Evolutionary conservation across 2,888 invertebrate genomes (phyloP).

Genomic region (Drosophila falleni): DNA sequence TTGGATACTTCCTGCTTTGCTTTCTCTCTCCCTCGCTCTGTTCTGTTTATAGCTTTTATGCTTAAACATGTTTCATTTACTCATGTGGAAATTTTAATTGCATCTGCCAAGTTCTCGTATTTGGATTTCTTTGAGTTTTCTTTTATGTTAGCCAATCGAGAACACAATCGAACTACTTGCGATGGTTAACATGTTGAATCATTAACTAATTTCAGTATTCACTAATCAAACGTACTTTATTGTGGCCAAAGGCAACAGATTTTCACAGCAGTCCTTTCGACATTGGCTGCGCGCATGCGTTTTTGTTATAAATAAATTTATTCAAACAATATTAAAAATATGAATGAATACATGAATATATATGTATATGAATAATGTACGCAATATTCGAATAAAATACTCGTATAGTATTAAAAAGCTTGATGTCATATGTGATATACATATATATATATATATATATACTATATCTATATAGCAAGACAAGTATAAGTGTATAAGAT

Average conservation of each 20-base stretch:
- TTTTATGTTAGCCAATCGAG: constrained; percentile 17
- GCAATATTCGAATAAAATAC: constrained; percentile 42
- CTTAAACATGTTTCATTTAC: constrained; percentile 2
- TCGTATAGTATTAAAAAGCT: constrained; percentile 43
- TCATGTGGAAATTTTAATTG: constrained; percentile 37
- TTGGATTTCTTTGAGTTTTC: constrained; percentile 5
- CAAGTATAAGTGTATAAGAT: constrained; percentile 47
- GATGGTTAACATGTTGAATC: constrained; percentile 17
- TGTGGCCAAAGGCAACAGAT: constrained; percentile 66
- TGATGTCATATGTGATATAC: constrained; percentile 65
- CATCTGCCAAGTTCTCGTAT: constrained; percentile 21
- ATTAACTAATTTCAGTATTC: constrained; percentile 3
- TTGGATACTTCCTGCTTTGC: constrained; percentile 39
- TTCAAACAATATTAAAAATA: constrained; percentile 28
- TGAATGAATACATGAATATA: constrained; percentile 56
- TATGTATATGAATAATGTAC: constrained; percentile 51
- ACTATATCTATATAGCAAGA: constrained; percentile 43
- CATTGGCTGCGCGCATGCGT: constrained; percentile 88
- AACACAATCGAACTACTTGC: constrained; percentile 11
- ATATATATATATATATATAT: constrained; percentile 47
- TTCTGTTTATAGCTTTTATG: constrained; percentile 2
- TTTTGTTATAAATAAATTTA: constrained; percentile 56
- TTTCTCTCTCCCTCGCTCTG: constrained; percentile 35
- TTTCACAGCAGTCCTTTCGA: constrained; percentile 87
- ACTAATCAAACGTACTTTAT: constrained; percentile 60